phyloP scores from a whole-genome alignment of 2,797 vertebrate species.

The Clarias laeviceps region DNA sequence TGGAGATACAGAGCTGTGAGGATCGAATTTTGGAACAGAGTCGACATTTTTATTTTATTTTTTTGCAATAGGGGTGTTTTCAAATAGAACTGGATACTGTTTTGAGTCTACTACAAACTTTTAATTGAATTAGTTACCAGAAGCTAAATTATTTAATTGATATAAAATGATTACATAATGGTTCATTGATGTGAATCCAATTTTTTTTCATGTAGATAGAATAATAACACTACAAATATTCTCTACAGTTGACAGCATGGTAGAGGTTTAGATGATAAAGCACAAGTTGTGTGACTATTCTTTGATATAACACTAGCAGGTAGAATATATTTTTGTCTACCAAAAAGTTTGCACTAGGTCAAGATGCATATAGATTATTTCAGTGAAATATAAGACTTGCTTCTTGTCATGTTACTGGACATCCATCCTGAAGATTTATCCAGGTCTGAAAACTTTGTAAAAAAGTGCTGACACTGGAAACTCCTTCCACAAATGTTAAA shows the following conservation, averaged over 20 bases:
- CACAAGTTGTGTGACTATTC: neutral
- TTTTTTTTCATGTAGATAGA: neutral
- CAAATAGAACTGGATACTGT: neutral
- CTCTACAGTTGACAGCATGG: neutral
- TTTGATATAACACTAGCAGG: neutral
- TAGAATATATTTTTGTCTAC: neutral
- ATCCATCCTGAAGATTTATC: neutral
- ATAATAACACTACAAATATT: neutral
- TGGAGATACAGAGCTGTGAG: constrained; percentile 97
- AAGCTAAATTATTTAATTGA: neutral
- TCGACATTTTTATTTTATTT: neutral
- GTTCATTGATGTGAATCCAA: neutral
- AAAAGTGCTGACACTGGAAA: neutral
- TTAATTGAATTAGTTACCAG: neutral
- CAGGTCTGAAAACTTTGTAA: neutral
- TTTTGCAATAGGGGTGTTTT: constrained; percentile 6
- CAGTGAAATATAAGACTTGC: neutral
- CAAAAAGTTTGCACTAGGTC: neutral
- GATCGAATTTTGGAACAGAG: constrained; percentile 42
- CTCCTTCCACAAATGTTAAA: neutral
- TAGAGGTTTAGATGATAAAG: neutral
- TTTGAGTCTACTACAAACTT: constrained; percentile 4
- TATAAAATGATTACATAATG: neutral
- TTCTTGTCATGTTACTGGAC: neutral
- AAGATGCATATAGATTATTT: constrained; percentile 5